Percentiles rank a stretch among this genome's conserved stretches.
These are phyloP conservation scores for Nyctibius grandis DNA, from an alignment of 2,797 vertebrate species.

Conservation along the genomic window DNA sequence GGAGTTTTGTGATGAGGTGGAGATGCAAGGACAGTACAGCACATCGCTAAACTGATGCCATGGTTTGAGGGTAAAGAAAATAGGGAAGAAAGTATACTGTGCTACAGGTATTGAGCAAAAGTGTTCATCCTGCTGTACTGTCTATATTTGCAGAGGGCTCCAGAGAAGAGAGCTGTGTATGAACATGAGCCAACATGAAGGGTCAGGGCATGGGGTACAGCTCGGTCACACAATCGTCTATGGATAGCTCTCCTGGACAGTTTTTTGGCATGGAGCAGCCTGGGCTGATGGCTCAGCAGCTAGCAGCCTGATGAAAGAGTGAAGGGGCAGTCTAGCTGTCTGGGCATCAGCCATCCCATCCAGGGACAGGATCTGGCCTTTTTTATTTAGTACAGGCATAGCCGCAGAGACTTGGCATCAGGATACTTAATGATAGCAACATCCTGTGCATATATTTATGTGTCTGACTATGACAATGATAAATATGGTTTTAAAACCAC, in stretches of 20 bases:
- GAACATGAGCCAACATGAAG: not conserved
- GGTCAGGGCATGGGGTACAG: not conserved
- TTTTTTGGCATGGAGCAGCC: not conserved
- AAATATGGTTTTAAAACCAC: not conserved
- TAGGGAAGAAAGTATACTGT: not conserved
- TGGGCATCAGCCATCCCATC: not conserved
- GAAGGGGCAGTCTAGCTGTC: not conserved
- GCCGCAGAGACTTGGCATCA: not conserved
- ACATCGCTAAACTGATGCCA: not conserved
- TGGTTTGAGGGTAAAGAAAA: not conserved
- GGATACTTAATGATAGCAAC: not conserved
- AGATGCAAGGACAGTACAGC: not conserved
- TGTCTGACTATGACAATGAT: not conserved
- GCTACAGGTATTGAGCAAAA: not conserved
- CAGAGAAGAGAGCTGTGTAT: not conserved
- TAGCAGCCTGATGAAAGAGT: not conserved
- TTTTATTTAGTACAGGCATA: not conserved
- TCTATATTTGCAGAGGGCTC: not conserved
- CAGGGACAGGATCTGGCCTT: not conserved
- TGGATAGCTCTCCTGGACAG: not conserved
- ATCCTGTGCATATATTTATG: not conserved
- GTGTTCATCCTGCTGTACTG: not conserved
- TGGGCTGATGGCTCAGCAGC: not conserved
- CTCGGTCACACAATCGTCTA: not conserved
- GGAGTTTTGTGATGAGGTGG: not conserved